phyloP scores from a whole-genome alignment of 1,140 invertebrate genomes.

The Aphaenogaster rudis region DNA sequence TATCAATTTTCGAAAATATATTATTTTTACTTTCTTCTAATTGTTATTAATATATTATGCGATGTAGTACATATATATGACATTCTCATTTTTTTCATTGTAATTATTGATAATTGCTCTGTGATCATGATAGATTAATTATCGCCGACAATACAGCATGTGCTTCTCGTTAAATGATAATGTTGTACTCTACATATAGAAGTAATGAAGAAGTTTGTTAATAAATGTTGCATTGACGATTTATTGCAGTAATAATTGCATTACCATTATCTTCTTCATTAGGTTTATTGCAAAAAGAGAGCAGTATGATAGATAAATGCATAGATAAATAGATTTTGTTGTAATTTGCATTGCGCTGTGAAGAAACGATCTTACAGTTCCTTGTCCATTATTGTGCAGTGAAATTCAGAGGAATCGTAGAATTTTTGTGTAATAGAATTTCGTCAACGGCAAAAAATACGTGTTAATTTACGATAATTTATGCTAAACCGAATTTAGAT shows the following conservation, averaged over 20 bases:
- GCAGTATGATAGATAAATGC: not conserved
- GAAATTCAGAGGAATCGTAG: no score
- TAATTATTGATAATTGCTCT: not conserved
- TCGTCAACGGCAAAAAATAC: no score
- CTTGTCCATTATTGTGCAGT: no score
- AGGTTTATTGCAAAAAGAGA: not conserved
- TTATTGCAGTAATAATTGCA: not conserved
- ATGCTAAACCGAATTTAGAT: no score
- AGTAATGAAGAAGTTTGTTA: not conserved
- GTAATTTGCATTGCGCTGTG: not conserved
- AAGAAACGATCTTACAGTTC: no score
- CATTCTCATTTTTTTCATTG: not conserved
- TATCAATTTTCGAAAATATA: not conserved
- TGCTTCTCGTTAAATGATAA: not conserved
- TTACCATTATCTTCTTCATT: not conserved
- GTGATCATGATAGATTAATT: not conserved
- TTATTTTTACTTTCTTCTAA: not conserved
- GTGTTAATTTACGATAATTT: no score
- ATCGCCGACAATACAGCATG: not conserved
- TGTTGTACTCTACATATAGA: not conserved
- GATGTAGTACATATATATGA: not conserved
- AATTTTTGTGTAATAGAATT: no score
- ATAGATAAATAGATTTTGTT: not conserved
- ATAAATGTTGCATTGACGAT: slow-evolving; percentile 7
- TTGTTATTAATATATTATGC: not conserved